Percentiles rank a stretch among this genome's conserved stretches.
Evolutionary conservation across 2,797 vertebrate species (phyloP).

Genomic region (Adrianichthys oophorus): DNA sequence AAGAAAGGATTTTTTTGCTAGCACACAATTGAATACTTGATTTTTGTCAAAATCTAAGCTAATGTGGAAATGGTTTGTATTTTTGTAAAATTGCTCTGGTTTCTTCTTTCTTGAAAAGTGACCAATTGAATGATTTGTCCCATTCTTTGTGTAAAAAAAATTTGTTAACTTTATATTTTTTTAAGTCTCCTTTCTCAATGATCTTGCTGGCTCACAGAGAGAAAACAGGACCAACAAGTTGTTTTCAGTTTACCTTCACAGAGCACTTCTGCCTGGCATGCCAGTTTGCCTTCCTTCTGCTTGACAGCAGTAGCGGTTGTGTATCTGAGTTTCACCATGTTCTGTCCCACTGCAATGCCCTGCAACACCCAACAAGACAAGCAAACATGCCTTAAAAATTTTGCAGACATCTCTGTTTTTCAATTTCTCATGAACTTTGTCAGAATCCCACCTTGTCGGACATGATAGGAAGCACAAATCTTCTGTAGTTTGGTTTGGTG

Average conservation of each 20-base stretch:
- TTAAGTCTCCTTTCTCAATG: no score
- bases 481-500: slow-evolving; percentile 75
- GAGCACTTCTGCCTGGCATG: slow-evolving; percentile 84
- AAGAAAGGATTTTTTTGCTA: no score
- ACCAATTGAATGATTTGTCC: no score
- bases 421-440: background rate
- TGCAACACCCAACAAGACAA: slow-evolving; percentile 40
- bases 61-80: background rate
- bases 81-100: no score
- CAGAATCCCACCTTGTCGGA: slow-evolving; percentile 79
- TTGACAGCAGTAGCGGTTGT: slow-evolving; percentile 86
- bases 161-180: no score
- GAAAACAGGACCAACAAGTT: background rate
- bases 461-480: slow-evolving; percentile 85
- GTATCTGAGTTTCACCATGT: slow-evolving; percentile 81
- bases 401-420: background rate
- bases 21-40: background rate
- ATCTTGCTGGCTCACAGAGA: background rate
- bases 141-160: no score
- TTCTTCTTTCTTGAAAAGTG: no score
- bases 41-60: background rate
- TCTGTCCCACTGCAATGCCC: slow-evolving; percentile 77
- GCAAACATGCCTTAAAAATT: background rate
- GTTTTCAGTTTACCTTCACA: slow-evolving; percentile 79
- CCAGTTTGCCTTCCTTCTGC: slow-evolving; percentile 84